A percentile compares a stretch with the other conserved stretches of the same genome.
phyloP scores from a whole-genome alignment of 2,113 vertebrate genomes.

The Sylvia atricapilla region DNA sequence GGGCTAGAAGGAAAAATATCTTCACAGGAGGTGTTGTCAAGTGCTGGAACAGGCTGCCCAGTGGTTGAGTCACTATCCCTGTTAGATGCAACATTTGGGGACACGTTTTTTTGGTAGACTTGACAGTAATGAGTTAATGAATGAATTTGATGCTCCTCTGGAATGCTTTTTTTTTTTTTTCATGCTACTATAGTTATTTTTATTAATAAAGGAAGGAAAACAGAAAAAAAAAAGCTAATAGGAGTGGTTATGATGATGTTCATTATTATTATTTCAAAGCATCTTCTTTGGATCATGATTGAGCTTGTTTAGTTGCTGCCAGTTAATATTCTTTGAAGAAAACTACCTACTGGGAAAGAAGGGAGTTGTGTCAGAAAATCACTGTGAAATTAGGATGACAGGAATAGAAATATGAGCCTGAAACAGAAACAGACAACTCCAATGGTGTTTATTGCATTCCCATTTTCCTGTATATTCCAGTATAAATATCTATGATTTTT shows the following conservation, averaged over 20 bases:
- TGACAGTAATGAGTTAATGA: background rate
- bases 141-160: background rate
- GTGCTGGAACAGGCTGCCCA: background rate
- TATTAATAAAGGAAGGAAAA: background rate
- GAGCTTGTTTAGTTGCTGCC: background rate
- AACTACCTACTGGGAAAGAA: background rate
- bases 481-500: background rate
- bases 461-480: background rate
- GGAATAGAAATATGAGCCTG: background rate
- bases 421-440: background rate
- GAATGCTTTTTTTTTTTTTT: accelerated
- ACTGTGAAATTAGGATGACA: background rate
- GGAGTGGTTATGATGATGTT: background rate
- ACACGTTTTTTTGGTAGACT: background rate
- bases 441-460: background rate
- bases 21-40: background rate
- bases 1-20: background rate
- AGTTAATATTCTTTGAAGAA: background rate
- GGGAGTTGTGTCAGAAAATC: background rate
- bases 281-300: background rate
- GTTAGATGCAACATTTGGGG: background rate
- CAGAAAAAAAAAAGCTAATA: background rate
- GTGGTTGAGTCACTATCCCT: background rate
- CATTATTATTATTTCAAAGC: background rate
- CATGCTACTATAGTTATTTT: background rate